Evolutionary conservation across 2,113 vertebrate genomes (phyloP).

Genomic region (Lota lota): DNA sequence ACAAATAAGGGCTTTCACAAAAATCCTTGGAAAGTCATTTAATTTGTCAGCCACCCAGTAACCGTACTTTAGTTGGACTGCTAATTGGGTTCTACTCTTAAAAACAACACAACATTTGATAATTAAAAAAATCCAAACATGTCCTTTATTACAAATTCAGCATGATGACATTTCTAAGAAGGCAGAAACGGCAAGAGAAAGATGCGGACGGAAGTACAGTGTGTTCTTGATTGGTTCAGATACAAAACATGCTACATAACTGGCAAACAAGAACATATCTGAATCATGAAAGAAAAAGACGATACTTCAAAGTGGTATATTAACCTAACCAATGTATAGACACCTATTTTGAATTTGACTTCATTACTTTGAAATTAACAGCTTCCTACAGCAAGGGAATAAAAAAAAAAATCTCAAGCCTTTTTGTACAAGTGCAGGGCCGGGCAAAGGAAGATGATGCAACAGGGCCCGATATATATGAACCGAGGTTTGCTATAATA

Average conservation of each 20-base stretch:
- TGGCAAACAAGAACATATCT: conserved; percentile 16
- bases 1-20: too few species aligned
- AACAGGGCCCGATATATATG: too few species aligned
- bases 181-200: conserved; percentile 37
- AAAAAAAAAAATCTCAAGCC: too few species aligned
- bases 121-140: conserved; percentile 44
- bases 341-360: not conserved
- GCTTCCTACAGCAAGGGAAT: too few species aligned
- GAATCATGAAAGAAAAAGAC: conserved; percentile 14
- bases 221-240: conserved; percentile 36
- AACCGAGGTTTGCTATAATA: too few species aligned
- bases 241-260: conserved; percentile 53
- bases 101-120: not conserved
- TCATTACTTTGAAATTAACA: too few species aligned
- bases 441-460: too few species aligned
- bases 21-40: too few species aligned
- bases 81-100: not conserved
- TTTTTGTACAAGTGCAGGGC: too few species aligned
- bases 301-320: not conserved
- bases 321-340: conserved; percentile 3
- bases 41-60: too few species aligned
- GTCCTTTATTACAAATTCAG: conserved; percentile 75
- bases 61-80: not conserved
- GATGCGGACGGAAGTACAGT: conserved; percentile 37
- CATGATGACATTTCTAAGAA: conserved; percentile 63